These are phyloP conservation scores for Spodoptera littoralis DNA, from an alignment of 2,888 invertebrate genomes.

Conservation along the genomic window DNA sequence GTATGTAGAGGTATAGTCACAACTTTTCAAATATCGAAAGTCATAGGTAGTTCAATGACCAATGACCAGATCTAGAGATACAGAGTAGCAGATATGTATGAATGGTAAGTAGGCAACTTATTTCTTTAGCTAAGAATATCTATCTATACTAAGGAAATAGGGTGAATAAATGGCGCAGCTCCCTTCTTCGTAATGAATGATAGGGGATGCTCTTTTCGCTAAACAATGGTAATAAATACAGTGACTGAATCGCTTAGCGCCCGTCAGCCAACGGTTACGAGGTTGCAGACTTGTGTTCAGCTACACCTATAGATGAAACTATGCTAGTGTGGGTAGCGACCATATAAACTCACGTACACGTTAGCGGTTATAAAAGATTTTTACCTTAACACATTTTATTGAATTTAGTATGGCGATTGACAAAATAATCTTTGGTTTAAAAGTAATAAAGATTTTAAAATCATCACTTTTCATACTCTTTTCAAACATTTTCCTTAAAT, in stretches of 20 bases:
- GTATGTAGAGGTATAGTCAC: too few relatives aligned
- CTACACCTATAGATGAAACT: conserved; percentile 54
- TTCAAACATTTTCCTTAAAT: too few relatives aligned
- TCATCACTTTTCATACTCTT: too few relatives aligned
- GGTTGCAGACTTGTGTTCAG: conserved; percentile 52
- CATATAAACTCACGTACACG: conserved; percentile 44
- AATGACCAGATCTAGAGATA: too few relatives aligned
- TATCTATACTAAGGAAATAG: conserved; percentile 33
- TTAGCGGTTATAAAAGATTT: conserved; percentile 16
- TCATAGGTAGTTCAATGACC: too few relatives aligned
- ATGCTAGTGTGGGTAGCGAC: conserved; percentile 59
- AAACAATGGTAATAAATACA: conserved; percentile 89
- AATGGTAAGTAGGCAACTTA: too few relatives aligned
- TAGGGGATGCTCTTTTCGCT: conserved; percentile 83
- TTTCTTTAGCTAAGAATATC: too few relatives aligned
- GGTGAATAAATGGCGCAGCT: conserved; percentile 65
- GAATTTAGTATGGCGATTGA: too few relatives aligned
- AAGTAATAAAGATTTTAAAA: not conserved
- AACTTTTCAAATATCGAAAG: too few relatives aligned
- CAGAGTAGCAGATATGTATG: too few relatives aligned
- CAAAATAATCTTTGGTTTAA: not conserved
- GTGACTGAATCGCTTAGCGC: conserved; percentile 81
- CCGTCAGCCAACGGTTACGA: conserved; percentile 65
- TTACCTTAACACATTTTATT: too few relatives aligned
- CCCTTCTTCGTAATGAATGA: conserved; percentile 81